Percentiles rank a stretch among this genome's conserved stretches.
These are phyloP conservation scores for Eufriesea mexicana DNA, from an alignment of 1,140 invertebrate species.

Conservation along the genomic window DNA sequence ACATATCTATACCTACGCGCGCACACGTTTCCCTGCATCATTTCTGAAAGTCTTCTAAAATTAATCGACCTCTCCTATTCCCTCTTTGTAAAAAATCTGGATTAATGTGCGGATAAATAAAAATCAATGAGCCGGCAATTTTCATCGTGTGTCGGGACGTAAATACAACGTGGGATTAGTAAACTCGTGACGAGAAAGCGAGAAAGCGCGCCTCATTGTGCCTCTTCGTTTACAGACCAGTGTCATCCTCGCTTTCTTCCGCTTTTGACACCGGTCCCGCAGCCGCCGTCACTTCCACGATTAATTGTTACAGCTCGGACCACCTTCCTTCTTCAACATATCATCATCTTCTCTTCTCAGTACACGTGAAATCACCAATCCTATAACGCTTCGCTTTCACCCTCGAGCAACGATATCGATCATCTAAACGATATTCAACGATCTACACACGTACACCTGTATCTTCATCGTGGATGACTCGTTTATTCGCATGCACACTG, in stretches of 20 bases:
- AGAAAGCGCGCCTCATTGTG: constrained; percentile 7
- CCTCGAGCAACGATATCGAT: neutral
- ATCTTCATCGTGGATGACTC: neutral
- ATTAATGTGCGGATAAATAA: neutral
- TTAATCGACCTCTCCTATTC: fast-evolving
- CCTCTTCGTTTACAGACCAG: neutral
- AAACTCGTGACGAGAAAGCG: constrained; percentile 1
- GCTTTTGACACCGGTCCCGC: neutral
- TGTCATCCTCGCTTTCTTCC: constrained; percentile 11
- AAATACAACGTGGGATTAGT: neutral
- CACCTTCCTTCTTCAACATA: neutral
- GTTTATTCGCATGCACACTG: neutral
- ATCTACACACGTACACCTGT: too few relatives aligned
- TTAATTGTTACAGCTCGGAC: neutral
- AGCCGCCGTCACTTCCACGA: neutral
- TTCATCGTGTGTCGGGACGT: too few relatives aligned
- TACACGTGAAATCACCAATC: neutral
- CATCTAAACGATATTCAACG: neutral
- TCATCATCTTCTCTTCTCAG: neutral
- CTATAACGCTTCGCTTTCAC: constrained; percentile 21
- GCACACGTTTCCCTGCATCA: neutral
- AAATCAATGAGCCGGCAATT: too few relatives aligned
- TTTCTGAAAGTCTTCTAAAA: neutral
- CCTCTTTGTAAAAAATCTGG: neutral
- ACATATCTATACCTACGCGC: too few relatives aligned